Evolutionary conservation across 2,888 invertebrate genomes (phyloP), one percentile per base, ranked within the genome.

Genomic region (Hemicrepidius hirtus): DNA sequence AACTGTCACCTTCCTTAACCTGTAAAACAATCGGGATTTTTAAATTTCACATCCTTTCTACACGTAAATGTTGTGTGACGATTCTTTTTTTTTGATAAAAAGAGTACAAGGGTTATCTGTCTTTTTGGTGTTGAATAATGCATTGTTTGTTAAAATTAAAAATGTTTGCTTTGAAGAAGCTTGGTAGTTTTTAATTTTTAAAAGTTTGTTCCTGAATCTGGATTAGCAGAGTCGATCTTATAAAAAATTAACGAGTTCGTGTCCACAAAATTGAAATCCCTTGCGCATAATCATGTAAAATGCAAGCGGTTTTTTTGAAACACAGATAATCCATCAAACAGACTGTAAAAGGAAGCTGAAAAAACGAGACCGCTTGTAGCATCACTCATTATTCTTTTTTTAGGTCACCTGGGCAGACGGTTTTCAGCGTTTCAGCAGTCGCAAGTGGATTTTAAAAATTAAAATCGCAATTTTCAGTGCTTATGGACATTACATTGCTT

Each of bases 261-360:
- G 49, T 59, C 60, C 68, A 53, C 44, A 50, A 74, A 65, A 71
- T 50, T 53, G 50, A 53, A 71, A 65, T 50, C 68, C 72, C 65
- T 62, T 21, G 69, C 35, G 71, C 55, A 67, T 62, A 71, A 53
- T 66, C 65, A 64, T 71, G 59, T 53, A 66, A 60, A 71, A 66
- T 67, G 55, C 62, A 65, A 20, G 68, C 55, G 53, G 50, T 35
- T 60, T 63, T 46, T 60, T 63, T 37, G n/a, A 55, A 60, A 67
- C 60, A 67, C 41, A 62, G 67, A 67, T 71, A 67, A 71, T 71
- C 67, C 71, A 71, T 71, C 71, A 71, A 71, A 67, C 59, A 60
- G 55, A 40, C 71, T 67, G 71, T 55, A 68, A 71, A 71, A 64
- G 57, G 64, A 57, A 62, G 37, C 41, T 24, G 35, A 67, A 71